Evolutionary conservation across 1,140 invertebrate species (phyloP), one percentile per base, ranked within the genome.

Genomic region (Aricia agestis): DNA sequence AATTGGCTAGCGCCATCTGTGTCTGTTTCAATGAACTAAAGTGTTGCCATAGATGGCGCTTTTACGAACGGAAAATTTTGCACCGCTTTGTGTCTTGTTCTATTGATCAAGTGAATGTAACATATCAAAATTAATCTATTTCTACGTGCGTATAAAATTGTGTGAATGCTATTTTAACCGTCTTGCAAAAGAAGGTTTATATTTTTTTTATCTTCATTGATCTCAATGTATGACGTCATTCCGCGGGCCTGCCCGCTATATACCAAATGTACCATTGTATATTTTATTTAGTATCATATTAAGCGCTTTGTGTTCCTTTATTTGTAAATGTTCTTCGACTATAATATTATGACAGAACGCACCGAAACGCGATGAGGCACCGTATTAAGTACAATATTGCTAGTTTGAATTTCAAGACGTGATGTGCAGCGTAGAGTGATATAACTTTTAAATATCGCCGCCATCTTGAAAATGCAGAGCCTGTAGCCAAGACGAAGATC

Each of bases 251-350:
- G 78, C 75, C 78, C 78, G 79, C 78, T 36, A 67, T 78, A 87
- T 87, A 90, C 86, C 88, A 90, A 90, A 90, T 84, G 75, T 84
- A 87, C 78, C 82, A 80, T 71, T 89, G 82, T 87, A 85, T 89
- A 82, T 87, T 83, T 86, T 79, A 82, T 78, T 79, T 76, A 74
- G 71, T 78, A 75, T 72, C 77, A 74, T 78, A 82, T 42, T 87
- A 85, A 86, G 82, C 58, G 82, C 82, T 87, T 36, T 80, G 82
- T 90, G 86, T 88, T 90, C 86, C 87, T 90, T 79, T 87, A 82
- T 81, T 82, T 87, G 79, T 84, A 82, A 83, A 86, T 86, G 78
- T 85, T 74, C 77, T 63, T 65, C 32, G 36, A 41, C 59, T 69
- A 42, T 61, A 42, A 42, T 61, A 42, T 65, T 65, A 69, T 19